Evolutionary conservation across 64 coral and sea anemone species (phyloP).

Genomic region (Montipora foliosa): DNA sequence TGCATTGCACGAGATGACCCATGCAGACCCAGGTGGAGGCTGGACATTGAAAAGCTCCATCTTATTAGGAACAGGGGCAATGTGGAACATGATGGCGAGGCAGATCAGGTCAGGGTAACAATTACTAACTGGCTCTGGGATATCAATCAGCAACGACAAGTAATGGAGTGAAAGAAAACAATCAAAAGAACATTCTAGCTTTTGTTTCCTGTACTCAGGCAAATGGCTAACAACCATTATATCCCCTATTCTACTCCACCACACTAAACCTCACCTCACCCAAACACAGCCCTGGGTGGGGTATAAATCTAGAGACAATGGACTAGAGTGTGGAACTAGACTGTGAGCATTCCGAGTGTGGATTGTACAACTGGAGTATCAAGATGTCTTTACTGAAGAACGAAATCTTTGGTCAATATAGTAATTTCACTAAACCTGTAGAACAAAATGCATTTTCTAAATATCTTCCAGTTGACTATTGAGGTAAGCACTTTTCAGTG

Average conservation of each 20-base stretch:
- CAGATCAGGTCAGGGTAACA: slow-evolving; percentile 61
- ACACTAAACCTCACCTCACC: background rate
- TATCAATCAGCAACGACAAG: slow-evolving; percentile 75
- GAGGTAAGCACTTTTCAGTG: slow-evolving; percentile 10
- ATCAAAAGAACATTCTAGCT: slow-evolving; percentile 46
- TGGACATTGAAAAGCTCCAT: slow-evolving; percentile 62
- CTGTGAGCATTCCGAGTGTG: slow-evolving; percentile 6
- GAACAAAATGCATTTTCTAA: slow-evolving; percentile 17
- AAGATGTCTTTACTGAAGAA: slow-evolving; percentile 41
- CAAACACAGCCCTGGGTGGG: background rate
- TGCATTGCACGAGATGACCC: slow-evolving; percentile 60
- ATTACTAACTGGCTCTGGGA: slow-evolving; percentile 81
- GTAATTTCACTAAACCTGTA: slow-evolving; percentile 12
- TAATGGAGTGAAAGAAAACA: slow-evolving; percentile 53
- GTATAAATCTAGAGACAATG: background rate
- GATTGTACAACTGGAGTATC: slow-evolving; percentile 49
- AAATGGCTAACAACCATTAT: background rate
- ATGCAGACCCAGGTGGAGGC: slow-evolving; percentile 61
- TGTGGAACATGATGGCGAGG: slow-evolving; percentile 47
- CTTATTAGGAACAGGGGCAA: slow-evolving; percentile 59
- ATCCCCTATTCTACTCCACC: background rate
- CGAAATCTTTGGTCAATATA: slow-evolving; percentile 37
- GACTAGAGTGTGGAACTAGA: slow-evolving; percentile 35
- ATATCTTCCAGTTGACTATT: slow-evolving; percentile 19
- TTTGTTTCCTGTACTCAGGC: background rate